Conservation (phyloP, 2,797 vertebrate genomes). For the Amblyraja radiata region DNA sequence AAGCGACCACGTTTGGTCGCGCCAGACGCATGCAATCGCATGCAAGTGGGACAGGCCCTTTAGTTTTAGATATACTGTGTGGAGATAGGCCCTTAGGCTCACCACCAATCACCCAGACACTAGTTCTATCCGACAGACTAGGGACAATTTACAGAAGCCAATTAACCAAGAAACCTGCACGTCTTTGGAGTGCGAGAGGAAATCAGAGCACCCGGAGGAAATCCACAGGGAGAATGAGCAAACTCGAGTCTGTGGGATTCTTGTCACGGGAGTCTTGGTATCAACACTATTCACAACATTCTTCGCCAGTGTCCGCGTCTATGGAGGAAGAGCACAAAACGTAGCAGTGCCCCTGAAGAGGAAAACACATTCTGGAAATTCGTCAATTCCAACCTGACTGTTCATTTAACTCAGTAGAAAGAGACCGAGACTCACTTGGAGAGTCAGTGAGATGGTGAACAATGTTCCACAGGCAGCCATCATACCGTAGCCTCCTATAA, state of each 20-base stretch:
- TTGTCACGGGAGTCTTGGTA: not conserved
- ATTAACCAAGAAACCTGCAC: too few species aligned
- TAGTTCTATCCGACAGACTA: too few species aligned
- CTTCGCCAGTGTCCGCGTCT: not conserved
- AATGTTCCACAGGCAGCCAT: constrained; percentile 5
- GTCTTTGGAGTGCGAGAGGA: too few species aligned
- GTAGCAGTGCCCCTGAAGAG: not conserved
- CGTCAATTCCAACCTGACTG: not conserved
- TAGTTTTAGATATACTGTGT: too few species aligned
- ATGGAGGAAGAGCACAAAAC: not conserved
- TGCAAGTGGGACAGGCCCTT: too few species aligned
- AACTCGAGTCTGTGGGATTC: too few species aligned
- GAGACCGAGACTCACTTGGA: not conserved
- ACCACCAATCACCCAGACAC: too few species aligned
- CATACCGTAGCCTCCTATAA: not conserved
- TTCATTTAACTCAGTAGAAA: not conserved
- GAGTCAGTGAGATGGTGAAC: constrained; percentile 23
- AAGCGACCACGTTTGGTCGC: too few species aligned
- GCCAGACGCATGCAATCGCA: not conserved
- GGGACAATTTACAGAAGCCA: too few species aligned
- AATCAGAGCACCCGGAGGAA: too few species aligned
- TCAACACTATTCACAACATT: not conserved
- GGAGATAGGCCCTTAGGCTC: too few species aligned
- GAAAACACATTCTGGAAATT: not conserved
- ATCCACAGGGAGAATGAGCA: too few species aligned